Evolutionary conservation across 2,113 vertebrate genomes (phyloP), one percentile per base, ranked within the genome.

Genomic region (Callaeas wilsoni): DNA sequence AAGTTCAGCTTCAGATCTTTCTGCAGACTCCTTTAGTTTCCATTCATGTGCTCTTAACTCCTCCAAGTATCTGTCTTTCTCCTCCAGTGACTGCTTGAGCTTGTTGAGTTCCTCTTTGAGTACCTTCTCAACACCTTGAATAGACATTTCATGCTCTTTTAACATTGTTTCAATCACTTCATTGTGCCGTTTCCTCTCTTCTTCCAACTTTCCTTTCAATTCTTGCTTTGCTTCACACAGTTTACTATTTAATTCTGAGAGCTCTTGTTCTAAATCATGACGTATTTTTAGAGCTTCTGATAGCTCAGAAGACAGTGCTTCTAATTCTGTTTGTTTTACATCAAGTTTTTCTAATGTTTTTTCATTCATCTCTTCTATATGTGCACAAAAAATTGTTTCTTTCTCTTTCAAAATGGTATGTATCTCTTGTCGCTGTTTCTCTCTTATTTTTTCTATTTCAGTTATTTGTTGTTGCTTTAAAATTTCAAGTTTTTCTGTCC

Each of bases 321-420:
- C 99, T 33, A 99, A 90, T 84, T 99, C 99, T 41, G 97, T 98
- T 93, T 99, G 99, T 91, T 99, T 99, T 69, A 98, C 97, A 55
- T 99, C 98, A 60, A 99, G 97, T 82, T 99, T 99, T 97, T 99
- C 99, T 53, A 99, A 96, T 4, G 97, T 99, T 93, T 98, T 99
- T 93, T 98, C 98, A 96, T 99, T 99, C 98, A 99, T 99, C 69
- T 99, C 98, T 96, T 99, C 97, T 87, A 99, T 98, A 60, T 99
- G 99, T 39, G 97, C 95, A 96, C 97, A 98, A 91, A 99, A 98
- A 90, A 98, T 95, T 20, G 81, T 35, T 94, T 99, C 99, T 94
- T 98, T 99, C 59, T 99, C 98, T 97, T 98, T 98, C 81, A 99
- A 42, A 67, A 98, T 73, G 5, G 32, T 81, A 80, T 98, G 98